Percentiles rank a stretch among this genome's conserved stretches.
Conservation (phyloP, 2,797 vertebrate species). For the Alauda arvensis region DNA sequence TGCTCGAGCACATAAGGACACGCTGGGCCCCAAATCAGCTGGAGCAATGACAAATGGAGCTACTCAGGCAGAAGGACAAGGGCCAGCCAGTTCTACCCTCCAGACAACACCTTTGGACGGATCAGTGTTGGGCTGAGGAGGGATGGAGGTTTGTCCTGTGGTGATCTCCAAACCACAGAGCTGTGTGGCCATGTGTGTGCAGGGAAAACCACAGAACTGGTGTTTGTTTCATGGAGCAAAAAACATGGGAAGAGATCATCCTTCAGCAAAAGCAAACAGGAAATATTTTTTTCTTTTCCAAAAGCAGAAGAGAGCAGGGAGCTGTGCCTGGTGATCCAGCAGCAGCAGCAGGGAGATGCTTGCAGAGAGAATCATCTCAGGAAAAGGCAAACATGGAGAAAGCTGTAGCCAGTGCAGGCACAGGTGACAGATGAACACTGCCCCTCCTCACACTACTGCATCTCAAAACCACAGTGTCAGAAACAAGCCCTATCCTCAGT, state of each 20-base stretch:
- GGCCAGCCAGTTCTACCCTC: not conserved
- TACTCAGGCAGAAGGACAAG: not conserved
- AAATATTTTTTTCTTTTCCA: not conserved
- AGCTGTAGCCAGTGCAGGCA: not conserved
- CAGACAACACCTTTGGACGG: not conserved
- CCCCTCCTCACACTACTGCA: rapidly evolving
- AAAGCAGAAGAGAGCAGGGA: not conserved
- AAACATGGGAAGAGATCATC: rapidly evolving
- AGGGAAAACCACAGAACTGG: not conserved
- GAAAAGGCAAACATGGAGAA: not conserved
- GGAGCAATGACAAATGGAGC: not conserved
- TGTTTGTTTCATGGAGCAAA: not conserved
- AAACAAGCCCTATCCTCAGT: not conserved
- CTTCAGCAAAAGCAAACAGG: not conserved
- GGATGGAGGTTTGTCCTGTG: not conserved
- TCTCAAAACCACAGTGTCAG: not conserved
- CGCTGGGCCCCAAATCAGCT: rapidly evolving
- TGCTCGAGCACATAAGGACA: not conserved
- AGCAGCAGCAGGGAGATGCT: not conserved
- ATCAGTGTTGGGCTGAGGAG: rapidly evolving
- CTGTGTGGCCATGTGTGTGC: rapidly evolving
- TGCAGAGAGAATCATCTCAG: not conserved
- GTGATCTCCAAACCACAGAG: not conserved
- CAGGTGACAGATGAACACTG: not conserved
- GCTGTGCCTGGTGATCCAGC: not conserved